Base-by-base conservation (phyloP, 2,797 vertebrate species). In the Mormyrus proboscirostris region DNA sequence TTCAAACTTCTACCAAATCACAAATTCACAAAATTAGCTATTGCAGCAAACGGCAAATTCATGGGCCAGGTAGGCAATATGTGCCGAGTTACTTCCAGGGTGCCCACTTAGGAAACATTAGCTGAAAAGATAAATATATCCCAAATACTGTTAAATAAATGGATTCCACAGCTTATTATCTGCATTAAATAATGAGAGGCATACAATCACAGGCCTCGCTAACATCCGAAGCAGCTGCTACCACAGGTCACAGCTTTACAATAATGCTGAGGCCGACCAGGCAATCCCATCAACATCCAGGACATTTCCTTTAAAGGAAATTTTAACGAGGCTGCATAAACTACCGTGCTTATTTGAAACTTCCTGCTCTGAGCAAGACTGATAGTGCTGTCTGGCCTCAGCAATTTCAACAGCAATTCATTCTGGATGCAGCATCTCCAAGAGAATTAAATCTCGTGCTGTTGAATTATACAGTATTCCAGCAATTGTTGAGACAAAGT, bases 251-350 rank as follows among this genome's bases (percentile, higher is more conserved):
- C 12, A 38, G 22, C 25, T 86, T 89, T 38, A 41, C 29, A 57
- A 84, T 62, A 79, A 89, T 69, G 57, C 33, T 22, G 59, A 9
- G 19, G 51, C 87, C 7, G 44, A 88, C 87, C 87, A 90, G 91
- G 87, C 44, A 82, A 89, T 86, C 90, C 91, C 89, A 90, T 90
- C 88, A 47, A 4, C 16, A 91, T 88, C 89, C 90, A 91, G 89
- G 59, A 91, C 73, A 89, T 88, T 89, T 91, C 73, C 90, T 92
- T 92, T 62, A 90, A 91, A 91, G 84, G 90, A 89, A 22, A 90
- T 88, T 83, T 59, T 59, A 90, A 90, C 16, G 73, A 41, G 88
- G 79, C 2, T 62, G 88, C 73, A 33, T 33, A 91, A 91, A 91
- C 88, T 44, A 19, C 84, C 49, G 76, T n/a, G 38, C 65, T 57